phyloP scores from a whole-genome alignment of 35 echinoderm and acorn worm species.

The Lytechinus pictus region DNA sequence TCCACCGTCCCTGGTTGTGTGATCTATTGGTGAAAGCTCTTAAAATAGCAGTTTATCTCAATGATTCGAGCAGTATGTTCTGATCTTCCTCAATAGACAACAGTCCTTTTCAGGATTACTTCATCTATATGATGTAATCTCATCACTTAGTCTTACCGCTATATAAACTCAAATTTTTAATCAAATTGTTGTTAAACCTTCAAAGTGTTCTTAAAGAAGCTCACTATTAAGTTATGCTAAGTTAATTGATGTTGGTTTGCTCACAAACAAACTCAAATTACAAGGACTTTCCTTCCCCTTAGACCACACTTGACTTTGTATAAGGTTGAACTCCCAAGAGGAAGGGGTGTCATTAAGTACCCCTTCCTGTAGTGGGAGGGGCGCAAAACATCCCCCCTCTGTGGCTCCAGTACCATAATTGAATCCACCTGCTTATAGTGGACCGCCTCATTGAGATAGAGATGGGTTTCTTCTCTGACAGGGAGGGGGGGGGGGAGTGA shows the following conservation, averaged over 20 bases:
- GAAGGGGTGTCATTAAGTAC: slow-evolving; percentile 12
- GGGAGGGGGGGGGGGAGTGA: not conserved
- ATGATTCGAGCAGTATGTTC: too few relatives aligned
- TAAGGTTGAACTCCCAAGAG: not conserved
- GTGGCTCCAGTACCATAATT: not conserved
- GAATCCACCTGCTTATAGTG: not conserved
- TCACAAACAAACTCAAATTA: not conserved
- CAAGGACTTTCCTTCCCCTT: not conserved
- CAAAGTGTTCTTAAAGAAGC: too few relatives aligned
- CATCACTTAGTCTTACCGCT: too few relatives aligned
- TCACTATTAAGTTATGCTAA: too few relatives aligned
- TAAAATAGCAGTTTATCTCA: too few relatives aligned
- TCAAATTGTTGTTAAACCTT: too few relatives aligned
- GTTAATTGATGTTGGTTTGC: not conserved
- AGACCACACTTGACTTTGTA: not conserved
- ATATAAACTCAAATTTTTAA: too few relatives aligned
- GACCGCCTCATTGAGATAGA: not conserved
- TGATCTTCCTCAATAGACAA: too few relatives aligned
- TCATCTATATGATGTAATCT: too few relatives aligned
- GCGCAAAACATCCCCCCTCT: not conserved
- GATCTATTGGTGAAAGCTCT: too few relatives aligned
- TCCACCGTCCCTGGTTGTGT: too few relatives aligned
- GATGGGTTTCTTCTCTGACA: not conserved
- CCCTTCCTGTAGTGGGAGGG: slow-evolving; percentile 22
- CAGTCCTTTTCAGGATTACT: too few relatives aligned